Evolutionary conservation across 2,113 vertebrate species (phyloP).

Genomic region (Carassius gibelio): DNA sequence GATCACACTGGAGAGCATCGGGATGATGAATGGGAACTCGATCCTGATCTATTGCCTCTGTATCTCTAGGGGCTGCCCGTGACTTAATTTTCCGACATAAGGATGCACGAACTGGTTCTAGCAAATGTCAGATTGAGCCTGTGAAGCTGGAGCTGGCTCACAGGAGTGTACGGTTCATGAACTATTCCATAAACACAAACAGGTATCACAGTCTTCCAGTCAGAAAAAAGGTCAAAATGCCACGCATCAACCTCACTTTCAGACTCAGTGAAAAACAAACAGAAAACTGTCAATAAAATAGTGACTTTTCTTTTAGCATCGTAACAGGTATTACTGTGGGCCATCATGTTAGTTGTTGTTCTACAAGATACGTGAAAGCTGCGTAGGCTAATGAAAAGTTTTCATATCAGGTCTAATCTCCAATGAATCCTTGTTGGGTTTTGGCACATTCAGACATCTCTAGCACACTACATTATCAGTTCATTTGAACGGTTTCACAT

Average conservation of each 20-base stretch:
- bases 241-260: constrained; percentile 91
- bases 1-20: constrained; percentile 95
- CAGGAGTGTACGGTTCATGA: constrained; percentile 92
- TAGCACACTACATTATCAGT: neutral
- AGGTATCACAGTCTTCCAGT: constrained; percentile 94
- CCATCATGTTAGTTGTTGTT: neutral
- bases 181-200: constrained; percentile 86
- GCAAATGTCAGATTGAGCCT: constrained; percentile 51
- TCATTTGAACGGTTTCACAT: neutral
- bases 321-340: neutral
- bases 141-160: constrained; percentile 83
- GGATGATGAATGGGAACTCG: constrained; percentile 88
- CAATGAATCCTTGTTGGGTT: neutral
- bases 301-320: neutral
- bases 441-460: neutral
- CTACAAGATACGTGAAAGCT: neutral
- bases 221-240: constrained; percentile 79
- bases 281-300: constrained; percentile 23
- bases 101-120: constrained; percentile 72
- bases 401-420: neutral
- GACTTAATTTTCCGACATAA: constrained; percentile 88
- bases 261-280: constrained; percentile 72
- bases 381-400: neutral
- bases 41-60: constrained; percentile 87
- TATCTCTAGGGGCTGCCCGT: constrained; percentile 87